Evolutionary conservation across 2,113 vertebrate genomes (phyloP).

Genomic region (Triplophysa tibetana): DNA sequence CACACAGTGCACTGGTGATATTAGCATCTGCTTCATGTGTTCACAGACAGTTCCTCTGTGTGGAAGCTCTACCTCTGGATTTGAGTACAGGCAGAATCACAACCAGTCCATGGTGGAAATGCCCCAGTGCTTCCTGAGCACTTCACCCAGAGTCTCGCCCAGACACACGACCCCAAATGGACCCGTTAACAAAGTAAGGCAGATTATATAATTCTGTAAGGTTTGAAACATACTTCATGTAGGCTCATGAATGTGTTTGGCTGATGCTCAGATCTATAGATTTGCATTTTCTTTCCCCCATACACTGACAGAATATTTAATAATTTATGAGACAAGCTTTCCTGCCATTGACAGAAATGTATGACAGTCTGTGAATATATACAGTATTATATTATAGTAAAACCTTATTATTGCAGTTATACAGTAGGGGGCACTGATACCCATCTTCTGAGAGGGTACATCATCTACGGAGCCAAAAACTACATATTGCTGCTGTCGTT

Average conservation of each 20-base stretch:
- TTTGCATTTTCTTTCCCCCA: neutral
- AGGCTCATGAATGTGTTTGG: neutral
- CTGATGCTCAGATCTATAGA: neutral
- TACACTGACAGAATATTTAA: too few species aligned
- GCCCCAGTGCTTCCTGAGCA: constrained; percentile 80
- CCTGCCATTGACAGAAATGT: too few species aligned
- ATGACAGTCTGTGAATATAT: too few species aligned
- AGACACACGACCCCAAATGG: constrained; percentile 77
- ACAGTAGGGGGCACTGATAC: too few species aligned
- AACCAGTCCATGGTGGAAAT: constrained; percentile 71
- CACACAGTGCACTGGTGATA: neutral
- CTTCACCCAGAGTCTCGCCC: constrained; percentile 68
- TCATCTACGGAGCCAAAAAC: too few species aligned
- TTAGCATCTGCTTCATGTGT: constrained; percentile 1
- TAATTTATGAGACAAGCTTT: too few species aligned
- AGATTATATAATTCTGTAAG: neutral
- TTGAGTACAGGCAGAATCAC: constrained; percentile 71
- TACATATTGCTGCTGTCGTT: too few species aligned
- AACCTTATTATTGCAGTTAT: too few species aligned
- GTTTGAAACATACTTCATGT: neutral
- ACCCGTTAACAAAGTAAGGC: constrained; percentile 80
- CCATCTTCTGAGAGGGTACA: too few species aligned
- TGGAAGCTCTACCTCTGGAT: constrained; percentile 70
- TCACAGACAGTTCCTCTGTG: constrained; percentile 81
- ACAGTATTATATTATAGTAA: too few species aligned